These are phyloP conservation scores for Malacoraja senta DNA, from an alignment of 2,797 vertebrate genomes.

Conservation along the genomic window DNA sequence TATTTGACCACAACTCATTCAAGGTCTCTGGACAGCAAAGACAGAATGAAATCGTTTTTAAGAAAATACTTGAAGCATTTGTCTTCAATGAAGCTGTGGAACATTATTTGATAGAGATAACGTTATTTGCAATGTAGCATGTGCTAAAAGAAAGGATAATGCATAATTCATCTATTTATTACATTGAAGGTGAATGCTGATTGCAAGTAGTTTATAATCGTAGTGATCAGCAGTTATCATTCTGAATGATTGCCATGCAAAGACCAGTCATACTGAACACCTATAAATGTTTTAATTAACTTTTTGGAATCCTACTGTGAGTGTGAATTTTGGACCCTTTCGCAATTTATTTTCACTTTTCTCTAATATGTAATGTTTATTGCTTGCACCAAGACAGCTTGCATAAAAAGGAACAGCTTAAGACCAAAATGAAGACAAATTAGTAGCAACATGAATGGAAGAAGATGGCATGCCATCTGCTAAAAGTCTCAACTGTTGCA, in stretches of 20 bases:
- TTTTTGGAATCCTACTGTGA: not conserved
- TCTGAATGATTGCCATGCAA: not conserved
- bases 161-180: not conserved
- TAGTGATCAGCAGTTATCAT: not conserved
- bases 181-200: not conserved
- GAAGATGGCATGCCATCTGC: not conserved
- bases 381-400: not conserved
- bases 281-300: not conserved
- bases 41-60: not conserved
- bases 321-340: not conserved
- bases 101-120: not conserved
- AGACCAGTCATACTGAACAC: not conserved
- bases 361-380: not conserved
- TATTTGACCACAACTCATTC: no score
- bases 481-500: not conserved
- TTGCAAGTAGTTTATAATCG: not conserved
- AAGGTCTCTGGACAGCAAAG: no score
- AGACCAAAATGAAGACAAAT: not conserved
- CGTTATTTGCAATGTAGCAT: not conserved
- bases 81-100: not conserved
- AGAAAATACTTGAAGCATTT: not conserved
- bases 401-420: not conserved
- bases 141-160: not conserved
- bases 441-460: not conserved
- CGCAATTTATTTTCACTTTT: not conserved